Conservation (phyloP, 2,113 vertebrate species). For the Orientallactaga bullata region DNA sequence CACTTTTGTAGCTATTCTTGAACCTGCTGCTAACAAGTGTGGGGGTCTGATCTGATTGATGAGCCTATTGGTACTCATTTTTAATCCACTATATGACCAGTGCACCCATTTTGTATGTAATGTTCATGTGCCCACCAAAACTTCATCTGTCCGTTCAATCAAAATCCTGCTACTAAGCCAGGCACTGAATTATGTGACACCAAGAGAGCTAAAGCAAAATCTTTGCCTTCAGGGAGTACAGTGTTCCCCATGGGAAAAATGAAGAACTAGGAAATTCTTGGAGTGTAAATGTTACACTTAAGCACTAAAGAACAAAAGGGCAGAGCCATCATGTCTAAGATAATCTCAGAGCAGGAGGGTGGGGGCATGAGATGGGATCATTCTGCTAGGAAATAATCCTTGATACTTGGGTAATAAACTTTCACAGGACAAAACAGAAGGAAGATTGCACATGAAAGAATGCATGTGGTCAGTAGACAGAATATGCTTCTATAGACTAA, state of each 20-base stretch:
- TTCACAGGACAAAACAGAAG: not conserved
- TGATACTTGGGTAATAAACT: not conserved
- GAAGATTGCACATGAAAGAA: not conserved
- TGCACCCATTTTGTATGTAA: not conserved
- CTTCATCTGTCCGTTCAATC: constrained; percentile 27
- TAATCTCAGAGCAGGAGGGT: not conserved
- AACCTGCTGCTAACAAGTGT: constrained; percentile 6
- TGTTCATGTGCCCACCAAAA: not conserved
- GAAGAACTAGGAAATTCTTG: not conserved
- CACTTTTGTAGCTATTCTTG: not conserved
- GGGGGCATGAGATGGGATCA: no score
- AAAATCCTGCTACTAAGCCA: constrained; percentile 4
- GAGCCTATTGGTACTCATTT: not conserved
- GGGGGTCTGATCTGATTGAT: not conserved
- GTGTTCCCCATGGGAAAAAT: not conserved
- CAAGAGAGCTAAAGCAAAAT: not conserved
- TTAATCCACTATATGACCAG: not conserved
- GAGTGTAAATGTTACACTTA: not conserved
- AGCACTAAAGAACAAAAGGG: not conserved
- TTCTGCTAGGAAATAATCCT: not conserved
- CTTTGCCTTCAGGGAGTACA: not conserved
- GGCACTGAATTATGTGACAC: not conserved
- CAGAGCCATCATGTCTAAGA: not conserved
- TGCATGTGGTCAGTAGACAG: not conserved
- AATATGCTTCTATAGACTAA: not conserved